Conservation (phyloP, 2,888 invertebrate genomes). For the Agrochola lychnidis region DNA sequence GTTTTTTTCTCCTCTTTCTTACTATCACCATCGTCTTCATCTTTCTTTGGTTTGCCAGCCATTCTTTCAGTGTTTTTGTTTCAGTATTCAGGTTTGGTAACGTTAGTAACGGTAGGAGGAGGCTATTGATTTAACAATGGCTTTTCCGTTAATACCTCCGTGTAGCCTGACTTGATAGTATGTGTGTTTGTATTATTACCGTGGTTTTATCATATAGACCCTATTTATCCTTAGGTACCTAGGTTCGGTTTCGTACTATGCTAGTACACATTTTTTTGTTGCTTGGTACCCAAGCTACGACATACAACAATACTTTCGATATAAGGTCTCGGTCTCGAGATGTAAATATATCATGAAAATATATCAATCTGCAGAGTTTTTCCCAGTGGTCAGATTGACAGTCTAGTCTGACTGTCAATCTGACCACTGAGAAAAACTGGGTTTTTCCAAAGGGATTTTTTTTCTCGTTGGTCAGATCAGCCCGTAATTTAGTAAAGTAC, state of each 20-base stretch:
- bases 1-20: slow-evolving; percentile 89
- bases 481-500: no score
- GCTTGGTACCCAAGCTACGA: not conserved
- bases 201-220: no score
- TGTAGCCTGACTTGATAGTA: not conserved
- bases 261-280: not conserved
- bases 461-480: no score
- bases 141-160: not conserved
- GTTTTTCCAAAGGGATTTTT: no score
- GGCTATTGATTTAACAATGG: slow-evolving; percentile 71
- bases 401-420: no score
- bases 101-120: slow-evolving; percentile 49
- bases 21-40: slow-evolving; percentile 82
- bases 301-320: not conserved
- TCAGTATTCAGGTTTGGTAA: slow-evolving; percentile 32
- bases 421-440: no score
- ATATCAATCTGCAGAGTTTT: no score
- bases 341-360: not conserved
- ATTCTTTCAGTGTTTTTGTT: slow-evolving; percentile 62
- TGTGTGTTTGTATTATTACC: no score
- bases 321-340: not conserved
- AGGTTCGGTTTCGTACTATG: not conserved
- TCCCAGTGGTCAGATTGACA: no score
- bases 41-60: slow-evolving; percentile 88
- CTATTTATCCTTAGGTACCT: no score